Evolutionary conservation across 2,113 vertebrate genomes (phyloP).

Genomic region (Sminthopsis crassicaudata): DNA sequence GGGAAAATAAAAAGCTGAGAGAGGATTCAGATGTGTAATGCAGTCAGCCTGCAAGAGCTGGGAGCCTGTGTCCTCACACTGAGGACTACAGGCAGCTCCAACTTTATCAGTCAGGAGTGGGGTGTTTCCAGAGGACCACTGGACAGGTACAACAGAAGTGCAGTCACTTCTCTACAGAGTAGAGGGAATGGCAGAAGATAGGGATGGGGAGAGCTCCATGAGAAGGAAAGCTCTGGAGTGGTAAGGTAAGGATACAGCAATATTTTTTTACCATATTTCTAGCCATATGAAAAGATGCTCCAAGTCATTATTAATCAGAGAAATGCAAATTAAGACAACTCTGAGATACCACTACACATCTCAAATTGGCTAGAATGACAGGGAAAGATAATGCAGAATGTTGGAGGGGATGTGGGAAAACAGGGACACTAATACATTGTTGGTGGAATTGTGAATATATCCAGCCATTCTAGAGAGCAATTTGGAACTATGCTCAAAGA

Average conservation of each 20-base stretch:
- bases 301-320: too few relatives aligned
- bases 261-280: too few relatives aligned
- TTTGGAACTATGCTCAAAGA: too few relatives aligned
- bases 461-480: too few relatives aligned
- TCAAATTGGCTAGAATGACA: too few relatives aligned
- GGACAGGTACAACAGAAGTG: background rate
- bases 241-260: background rate
- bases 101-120: background rate
- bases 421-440: too few relatives aligned
- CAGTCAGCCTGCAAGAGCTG: background rate
- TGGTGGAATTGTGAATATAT: too few relatives aligned
- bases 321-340: too few relatives aligned
- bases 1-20: slow-evolving; percentile 29
- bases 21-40: slow-evolving; percentile 37
- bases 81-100: background rate
- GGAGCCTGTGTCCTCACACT: background rate
- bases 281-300: too few relatives aligned
- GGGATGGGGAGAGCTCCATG: background rate
- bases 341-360: too few relatives aligned
- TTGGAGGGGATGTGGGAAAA: too few relatives aligned
- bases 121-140: slow-evolving; percentile 3
- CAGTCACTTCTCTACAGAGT: background rate
- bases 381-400: too few relatives aligned
- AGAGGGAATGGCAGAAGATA: rapidly evolving
- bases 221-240: background rate